Base-by-base conservation (phyloP, 2,113 vertebrate species). In the Myrmecophaga tridactyla region DNA sequence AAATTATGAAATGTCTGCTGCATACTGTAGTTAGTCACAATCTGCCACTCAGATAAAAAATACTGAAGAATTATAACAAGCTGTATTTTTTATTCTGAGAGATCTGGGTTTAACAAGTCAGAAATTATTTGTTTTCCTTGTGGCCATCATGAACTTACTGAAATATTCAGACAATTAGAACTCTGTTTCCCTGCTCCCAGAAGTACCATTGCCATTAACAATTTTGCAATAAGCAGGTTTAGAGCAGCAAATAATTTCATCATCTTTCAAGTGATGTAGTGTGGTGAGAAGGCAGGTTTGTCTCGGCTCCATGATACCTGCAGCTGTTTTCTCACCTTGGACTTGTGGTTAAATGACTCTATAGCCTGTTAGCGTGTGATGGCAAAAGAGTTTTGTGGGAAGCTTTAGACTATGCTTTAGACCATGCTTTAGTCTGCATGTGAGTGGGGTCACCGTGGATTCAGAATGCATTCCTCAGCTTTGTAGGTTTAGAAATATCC, bases 1-100 rank as follows among this genome's bases (percentile, higher is more conserved):
- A 95, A 96, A 97, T 94, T 96, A 86, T 92, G 63, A 75, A 89
- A 82, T 86, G 86, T 82, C 43, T 81, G 29, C 93, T 85, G 70
- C 70, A 63, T 69, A 83, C 58, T 75, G 56, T 94, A 97, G 75
- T 95, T 85, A 94, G 95, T 73, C 46, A 88, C 92, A 96, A 70
- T 95, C 85, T 94, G 86, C 96, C 88, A 63, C 69, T 43, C 27
- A 53, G 65, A 88, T 92, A 75, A 82, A 95, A 96, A 87, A 86
- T 60, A 51, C 39, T 43, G 83, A 92, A 67, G 91, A 83, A 86
- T 58, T 91, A n/a, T 67, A 95, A 51, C 85, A 82, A 56, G 46
- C 93, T 78, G 94, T 77, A 69, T 39, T 72, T 29, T 85, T 82
- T 92, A 84, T 53, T 93, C n/a, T 82, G 75, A 82, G 60, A 75